A percentile compares a stretch with the other conserved stretches of the same genome.
These are phyloP conservation scores for Lasioglossum villosulum DNA, from an alignment of 2,888 invertebrate species.

Conservation along the genomic window DNA sequence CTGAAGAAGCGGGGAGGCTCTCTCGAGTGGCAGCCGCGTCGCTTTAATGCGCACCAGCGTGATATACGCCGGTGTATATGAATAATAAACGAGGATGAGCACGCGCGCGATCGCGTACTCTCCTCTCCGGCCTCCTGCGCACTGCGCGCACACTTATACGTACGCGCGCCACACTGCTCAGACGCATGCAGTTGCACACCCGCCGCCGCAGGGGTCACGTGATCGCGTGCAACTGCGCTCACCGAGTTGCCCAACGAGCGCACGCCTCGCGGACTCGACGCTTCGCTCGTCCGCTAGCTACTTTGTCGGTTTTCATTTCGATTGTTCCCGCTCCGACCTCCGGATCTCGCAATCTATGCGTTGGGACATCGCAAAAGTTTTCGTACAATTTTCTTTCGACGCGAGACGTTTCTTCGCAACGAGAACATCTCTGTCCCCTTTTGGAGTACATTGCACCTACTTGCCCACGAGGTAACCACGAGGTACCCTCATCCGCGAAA, in stretches of 20 bases:
- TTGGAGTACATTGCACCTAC: no score
- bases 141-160: not conserved
- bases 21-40: conserved; percentile 10
- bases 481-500: no score
- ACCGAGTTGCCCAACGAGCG: conserved; percentile 20
- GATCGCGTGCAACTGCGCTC: conserved; percentile 31
- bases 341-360: not conserved
- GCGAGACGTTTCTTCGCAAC: no score
- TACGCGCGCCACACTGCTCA: not conserved
- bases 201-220: conserved; percentile 48
- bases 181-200: conserved; percentile 15
- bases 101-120: conserved; percentile 22
- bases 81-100: conserved; percentile 49
- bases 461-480: no score
- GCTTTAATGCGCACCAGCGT: conserved; percentile 55
- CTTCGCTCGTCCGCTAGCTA: not conserved
- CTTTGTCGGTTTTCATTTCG: conserved; percentile 5
- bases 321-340: not conserved
- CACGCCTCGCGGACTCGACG: conserved; percentile 18
- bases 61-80: conserved; percentile 51
- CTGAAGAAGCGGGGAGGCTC: conserved; percentile 14
- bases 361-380: no score
- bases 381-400: no score
- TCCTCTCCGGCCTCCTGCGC: not conserved
- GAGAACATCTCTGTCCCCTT: no score